Percentiles rank a stretch among this genome's conserved stretches.
Conservation (phyloP, 2,888 invertebrate species). For the Caenorhabditis imperialis region DNA sequence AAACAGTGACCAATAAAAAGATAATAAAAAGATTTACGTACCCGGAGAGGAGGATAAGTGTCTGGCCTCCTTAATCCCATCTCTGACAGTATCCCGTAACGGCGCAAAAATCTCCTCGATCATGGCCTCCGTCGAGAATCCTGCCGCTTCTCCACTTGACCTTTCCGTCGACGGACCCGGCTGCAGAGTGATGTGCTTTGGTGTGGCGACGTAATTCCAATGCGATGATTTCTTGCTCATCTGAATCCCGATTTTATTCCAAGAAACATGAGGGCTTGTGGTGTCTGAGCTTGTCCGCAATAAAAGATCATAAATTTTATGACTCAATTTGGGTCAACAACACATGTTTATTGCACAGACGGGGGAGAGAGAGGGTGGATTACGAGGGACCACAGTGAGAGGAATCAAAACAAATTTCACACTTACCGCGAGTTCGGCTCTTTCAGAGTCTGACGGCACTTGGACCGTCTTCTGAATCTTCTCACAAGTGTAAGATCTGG, state of each 20-base stretch:
- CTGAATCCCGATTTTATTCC: slow-evolving; percentile 30
- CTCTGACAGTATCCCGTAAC: slow-evolving; percentile 43
- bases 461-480: slow-evolving; percentile 50
- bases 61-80: slow-evolving; percentile 39
- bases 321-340: slow-evolving; percentile 53
- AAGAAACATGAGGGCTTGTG: slow-evolving; percentile 34
- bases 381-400: background rate
- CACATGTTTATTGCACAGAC: slow-evolving; percentile 48
- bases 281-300: slow-evolving; percentile 20
- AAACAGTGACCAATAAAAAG: background rate
- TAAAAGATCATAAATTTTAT: slow-evolving; percentile 50
- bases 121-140: slow-evolving; percentile 40
- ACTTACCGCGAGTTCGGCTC: background rate
- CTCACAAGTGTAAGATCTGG: slow-evolving; percentile 30
- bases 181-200: slow-evolving; percentile 34
- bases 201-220: slow-evolving; percentile 40
- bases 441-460: slow-evolving; percentile 2
- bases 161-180: slow-evolving; percentile 37
- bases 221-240: slow-evolving; percentile 48
- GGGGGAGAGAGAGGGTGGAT: slow-evolving; percentile 2
- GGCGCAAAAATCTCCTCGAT: slow-evolving; percentile 57
- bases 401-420: background rate
- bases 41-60: slow-evolving; percentile 53
- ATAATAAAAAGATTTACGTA: slow-evolving; percentile 8
- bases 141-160: slow-evolving; percentile 23